Percentiles rank a stretch among this genome's conserved stretches.
phyloP scores from a whole-genome alignment of 2,888 invertebrate species.

The Anticlea derivata region DNA sequence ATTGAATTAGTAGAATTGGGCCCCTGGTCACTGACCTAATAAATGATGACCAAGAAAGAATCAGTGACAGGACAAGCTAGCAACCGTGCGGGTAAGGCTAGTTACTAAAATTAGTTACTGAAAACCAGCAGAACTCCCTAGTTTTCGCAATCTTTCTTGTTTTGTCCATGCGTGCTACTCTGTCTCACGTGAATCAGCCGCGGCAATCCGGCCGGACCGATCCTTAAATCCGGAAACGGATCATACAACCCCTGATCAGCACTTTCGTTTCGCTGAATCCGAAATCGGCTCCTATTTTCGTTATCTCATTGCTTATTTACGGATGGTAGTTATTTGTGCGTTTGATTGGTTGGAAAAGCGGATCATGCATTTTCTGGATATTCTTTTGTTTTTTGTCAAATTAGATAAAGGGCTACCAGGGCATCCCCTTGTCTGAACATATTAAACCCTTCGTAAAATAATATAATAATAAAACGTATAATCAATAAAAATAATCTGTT shows the following conservation, averaged over 20 bases:
- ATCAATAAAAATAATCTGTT: no score
- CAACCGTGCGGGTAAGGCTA: no score
- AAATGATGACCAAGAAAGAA: no score
- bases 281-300: constrained; percentile 37
- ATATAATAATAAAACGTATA: no score
- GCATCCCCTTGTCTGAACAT: no score
- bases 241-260: constrained; percentile 62
- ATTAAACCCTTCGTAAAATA: no score
- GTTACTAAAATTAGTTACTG: no score
- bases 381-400: not conserved
- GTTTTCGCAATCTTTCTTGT: constrained; percentile 4
- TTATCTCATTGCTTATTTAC: constrained; percentile 45
- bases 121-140: constrained; percentile 25
- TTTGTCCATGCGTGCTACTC: constrained; percentile 41
- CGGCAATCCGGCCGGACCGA: constrained; percentile 40
- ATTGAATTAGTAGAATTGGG: no score
- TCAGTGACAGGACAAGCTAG: no score
- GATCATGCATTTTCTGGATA: not conserved
- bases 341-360: constrained; percentile 7
- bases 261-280: constrained; percentile 46
- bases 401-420: no score
- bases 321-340: constrained; percentile 32
- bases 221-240: constrained; percentile 32
- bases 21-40: no score
- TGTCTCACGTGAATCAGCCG: constrained; percentile 53